Evolutionary conservation across 2,797 vertebrate genomes (phyloP).

Genomic region (Danio jaintianensis): DNA sequence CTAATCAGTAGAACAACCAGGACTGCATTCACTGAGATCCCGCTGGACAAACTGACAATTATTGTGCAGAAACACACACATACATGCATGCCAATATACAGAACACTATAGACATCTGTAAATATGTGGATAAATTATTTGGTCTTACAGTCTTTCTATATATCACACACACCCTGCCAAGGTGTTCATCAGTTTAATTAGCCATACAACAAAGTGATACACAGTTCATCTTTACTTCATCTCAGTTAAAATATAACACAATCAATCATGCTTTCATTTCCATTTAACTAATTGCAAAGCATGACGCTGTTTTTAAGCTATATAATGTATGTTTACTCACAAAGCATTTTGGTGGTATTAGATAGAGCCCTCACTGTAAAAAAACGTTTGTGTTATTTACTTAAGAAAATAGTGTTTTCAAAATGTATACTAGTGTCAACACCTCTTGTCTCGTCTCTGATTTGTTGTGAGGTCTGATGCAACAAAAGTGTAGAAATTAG

Average conservation of each 20-base stretch:
- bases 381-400: no score
- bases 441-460: no score
- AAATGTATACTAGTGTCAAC: no score
- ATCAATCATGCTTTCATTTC: neutral
- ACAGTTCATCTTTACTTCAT: slow-evolving; percentile 42
- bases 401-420: no score
- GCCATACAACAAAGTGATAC: slow-evolving; percentile 29
- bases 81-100: neutral
- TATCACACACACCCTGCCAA: slow-evolving; percentile 24
- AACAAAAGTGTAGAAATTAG: no score
- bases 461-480: no score
- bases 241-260: slow-evolving; percentile 24
- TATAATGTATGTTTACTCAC: neutral
- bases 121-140: neutral
- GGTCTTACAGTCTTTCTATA: neutral
- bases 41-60: slow-evolving; percentile 33
- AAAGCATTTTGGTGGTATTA: neutral
- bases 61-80: slow-evolving; percentile 6
- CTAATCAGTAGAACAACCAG: slow-evolving; percentile 35
- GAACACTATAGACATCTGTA: neutral
- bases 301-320: neutral
- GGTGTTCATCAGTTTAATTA: slow-evolving; percentile 46
- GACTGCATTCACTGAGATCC: slow-evolving; percentile 40
- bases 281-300: slow-evolving; percentile 10
- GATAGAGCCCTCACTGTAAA: no score